Conservation (phyloP, 2,113 vertebrate genomes). For the Boleophthalmus pectinirostris region DNA sequence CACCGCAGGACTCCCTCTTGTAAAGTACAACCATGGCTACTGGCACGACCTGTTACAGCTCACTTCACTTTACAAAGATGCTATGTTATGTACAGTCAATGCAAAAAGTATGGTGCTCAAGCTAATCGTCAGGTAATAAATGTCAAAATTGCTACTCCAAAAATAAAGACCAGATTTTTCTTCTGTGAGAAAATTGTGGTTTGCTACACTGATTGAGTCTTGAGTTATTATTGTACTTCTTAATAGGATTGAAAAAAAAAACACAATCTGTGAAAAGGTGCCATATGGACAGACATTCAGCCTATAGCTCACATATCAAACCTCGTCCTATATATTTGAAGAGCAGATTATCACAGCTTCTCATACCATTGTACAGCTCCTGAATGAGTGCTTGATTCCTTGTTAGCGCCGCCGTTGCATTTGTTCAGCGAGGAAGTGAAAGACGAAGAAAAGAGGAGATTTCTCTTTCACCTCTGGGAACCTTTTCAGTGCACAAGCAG, state of each 20-base stretch:
- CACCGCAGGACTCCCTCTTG: conserved; percentile 30
- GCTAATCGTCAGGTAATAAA: conserved; percentile 40
- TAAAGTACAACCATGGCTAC: conserved; percentile 39
- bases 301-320: conserved; percentile 53
- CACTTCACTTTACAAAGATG: conserved; percentile 17
- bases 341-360: conserved; percentile 63
- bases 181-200: conserved; percentile 6
- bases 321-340: conserved; percentile 54
- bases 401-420: conserved; percentile 51
- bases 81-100: conserved; percentile 11
- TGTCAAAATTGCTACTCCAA: background rate
- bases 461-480: conserved; percentile 66
- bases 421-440: conserved; percentile 64
- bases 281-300: conserved; percentile 41
- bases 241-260: conserved; percentile 36
- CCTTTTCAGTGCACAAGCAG: conserved; percentile 58
- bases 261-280: conserved; percentile 45
- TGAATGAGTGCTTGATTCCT: conserved; percentile 57
- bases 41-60: conserved; percentile 16
- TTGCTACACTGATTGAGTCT: conserved; percentile 19
- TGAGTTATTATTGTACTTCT: conserved; percentile 30
- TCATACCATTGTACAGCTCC: conserved; percentile 51
- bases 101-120: background rate
- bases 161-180: conserved; percentile 7
- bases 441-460: conserved; percentile 59